Conservation (phyloP, 37 sponge, comb jelly and placozoan species). For the Ephydatia muelleri region DNA sequence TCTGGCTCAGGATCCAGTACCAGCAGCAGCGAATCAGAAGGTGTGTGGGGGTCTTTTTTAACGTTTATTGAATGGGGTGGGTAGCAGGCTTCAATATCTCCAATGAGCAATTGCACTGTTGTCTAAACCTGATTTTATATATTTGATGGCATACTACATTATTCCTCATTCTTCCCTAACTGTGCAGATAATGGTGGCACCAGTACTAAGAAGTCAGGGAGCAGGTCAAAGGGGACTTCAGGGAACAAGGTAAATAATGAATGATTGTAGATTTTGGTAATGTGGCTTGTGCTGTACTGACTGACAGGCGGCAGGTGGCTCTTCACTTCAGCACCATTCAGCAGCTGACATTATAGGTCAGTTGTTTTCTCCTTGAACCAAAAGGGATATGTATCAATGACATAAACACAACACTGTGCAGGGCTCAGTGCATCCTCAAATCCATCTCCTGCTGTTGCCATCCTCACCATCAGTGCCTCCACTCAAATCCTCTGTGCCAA, state of each 20-base stretch:
- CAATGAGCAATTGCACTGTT: not conserved
- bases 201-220: slow-evolving; percentile 3
- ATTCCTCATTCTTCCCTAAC: not conserved
- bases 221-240: not conserved
- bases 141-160: not conserved
- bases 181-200: slow-evolving; percentile 2
- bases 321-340: slow-evolving; percentile 15
- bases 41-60: not conserved
- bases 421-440: not conserved
- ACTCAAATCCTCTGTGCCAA: not conserved
- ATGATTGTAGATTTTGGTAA: not conserved
- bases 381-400: not conserved
- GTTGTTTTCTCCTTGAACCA: not conserved
- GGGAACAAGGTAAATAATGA: not conserved
- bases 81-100: too few relatives aligned
- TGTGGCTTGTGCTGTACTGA: not conserved
- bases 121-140: too few relatives aligned
- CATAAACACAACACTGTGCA: not conserved
- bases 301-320: not conserved
- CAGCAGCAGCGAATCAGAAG: slow-evolving; percentile 73
- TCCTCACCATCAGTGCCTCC: not conserved
- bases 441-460: slow-evolving; percentile 2
- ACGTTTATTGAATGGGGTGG: too few relatives aligned
- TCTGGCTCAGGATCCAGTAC: slow-evolving; percentile 92
- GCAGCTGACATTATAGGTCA: slow-evolving; percentile 20